Percentiles rank a stretch among this genome's conserved stretches.
Conservation (phyloP, 2,797 vertebrate genomes). For the Paratrypauchen microcephalus region DNA sequence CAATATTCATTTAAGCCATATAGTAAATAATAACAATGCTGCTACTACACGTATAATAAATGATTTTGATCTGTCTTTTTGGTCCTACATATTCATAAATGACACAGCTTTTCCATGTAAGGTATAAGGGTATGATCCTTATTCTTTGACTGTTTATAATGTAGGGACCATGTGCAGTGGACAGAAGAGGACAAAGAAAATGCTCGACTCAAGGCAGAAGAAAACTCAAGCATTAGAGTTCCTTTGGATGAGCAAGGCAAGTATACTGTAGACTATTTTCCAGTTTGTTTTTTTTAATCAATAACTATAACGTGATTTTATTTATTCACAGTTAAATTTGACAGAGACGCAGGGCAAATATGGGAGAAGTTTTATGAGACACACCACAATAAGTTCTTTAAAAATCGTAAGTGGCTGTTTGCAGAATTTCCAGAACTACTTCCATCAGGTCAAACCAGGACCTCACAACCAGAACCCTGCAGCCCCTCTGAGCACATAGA, state of each 20-base stretch:
- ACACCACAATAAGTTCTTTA: constrained; percentile 92
- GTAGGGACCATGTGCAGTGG: constrained; percentile 93
- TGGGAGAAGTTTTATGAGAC: constrained; percentile 90
- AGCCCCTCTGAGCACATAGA: constrained; percentile 14
- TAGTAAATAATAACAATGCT: neutral
- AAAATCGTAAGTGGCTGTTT: constrained; percentile 87
- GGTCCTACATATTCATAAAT: neutral
- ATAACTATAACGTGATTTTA: neutral
- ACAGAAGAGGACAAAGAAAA: constrained; percentile 82
- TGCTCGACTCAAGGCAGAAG: constrained; percentile 78
- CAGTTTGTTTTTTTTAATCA: neutral
- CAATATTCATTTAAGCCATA: neutral
- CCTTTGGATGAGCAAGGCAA: constrained; percentile 82
- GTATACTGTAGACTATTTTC: neutral
- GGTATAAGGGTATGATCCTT: neutral
- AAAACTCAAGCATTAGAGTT: constrained; percentile 83
- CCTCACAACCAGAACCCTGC: constrained; percentile 14
- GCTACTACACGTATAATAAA: neutral
- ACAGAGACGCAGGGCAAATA: constrained; percentile 82
- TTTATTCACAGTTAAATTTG: constrained; percentile 79
- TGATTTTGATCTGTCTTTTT: neutral
- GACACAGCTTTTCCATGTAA: too few relatives aligned
- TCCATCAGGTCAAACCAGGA: constrained; percentile 52
- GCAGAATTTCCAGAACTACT: constrained; percentile 92
- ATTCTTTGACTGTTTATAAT: neutral